Base-by-base conservation (phyloP, 2,113 vertebrate species). In the Bubo blakistoni region DNA sequence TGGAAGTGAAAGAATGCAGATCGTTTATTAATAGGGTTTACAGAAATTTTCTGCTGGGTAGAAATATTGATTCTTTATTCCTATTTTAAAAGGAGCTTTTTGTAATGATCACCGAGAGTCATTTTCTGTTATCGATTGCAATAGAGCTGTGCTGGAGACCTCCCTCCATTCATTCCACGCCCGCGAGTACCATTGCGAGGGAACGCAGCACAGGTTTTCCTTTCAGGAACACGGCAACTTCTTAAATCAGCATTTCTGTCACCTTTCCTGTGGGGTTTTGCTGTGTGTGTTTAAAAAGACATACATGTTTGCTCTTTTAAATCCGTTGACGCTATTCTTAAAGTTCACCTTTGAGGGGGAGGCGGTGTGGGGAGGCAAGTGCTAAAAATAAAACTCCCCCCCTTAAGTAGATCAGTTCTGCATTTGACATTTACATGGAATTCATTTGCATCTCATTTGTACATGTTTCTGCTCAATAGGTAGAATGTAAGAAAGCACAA, bases 401-500 rank as follows among this genome's bases (percentile, higher is more conserved):
- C 52, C 36, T 67, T 97, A 97, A 97, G 97, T 97, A 94, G 95
- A 94, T 97, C 96, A 25, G 89, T 97, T 98, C 97, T 98, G 97
- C 97, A 57, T 97, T 97, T 98, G 98, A 98, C 98, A 98, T 98
- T 98, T 98, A 95, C 97, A 96, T 96, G 96, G 98, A 97, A 98
- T 98, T 98, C 96, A 98, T 98, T 98, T 98, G 97, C 98, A 98
- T 98, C 98, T 98, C 98, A 98, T 98, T 97, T 98, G 97, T 98
- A 92, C 89, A 15, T 98, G 94, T 98, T 97, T 98, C 98, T 98
- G 97, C 98, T 98, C 97, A 98, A 98, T 99, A 99, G 99, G 99
- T 99, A 99, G 99, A 99, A 99, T 99, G 99, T 99, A 99, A 99
- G 99, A 99, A 99, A 98, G 99, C 99, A 98, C 99, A 99, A 97